Evolutionary conservation across 2,888 invertebrate species (phyloP).

Genomic region (Metopia argyrocephala): DNA sequence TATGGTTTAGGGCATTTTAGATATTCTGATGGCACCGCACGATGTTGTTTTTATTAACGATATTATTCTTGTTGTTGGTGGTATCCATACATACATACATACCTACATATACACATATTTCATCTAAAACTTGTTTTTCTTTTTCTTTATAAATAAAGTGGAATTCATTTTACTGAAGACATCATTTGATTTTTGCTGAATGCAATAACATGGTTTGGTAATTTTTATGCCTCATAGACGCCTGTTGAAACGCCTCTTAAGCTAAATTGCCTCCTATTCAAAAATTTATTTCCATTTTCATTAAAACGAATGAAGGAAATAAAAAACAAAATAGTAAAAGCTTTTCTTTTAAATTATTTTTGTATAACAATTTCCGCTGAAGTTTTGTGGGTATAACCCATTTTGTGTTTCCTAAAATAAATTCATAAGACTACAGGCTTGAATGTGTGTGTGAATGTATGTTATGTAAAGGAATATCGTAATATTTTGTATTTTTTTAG

Average conservation of each 20-base stretch:
- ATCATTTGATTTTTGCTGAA: constrained; percentile 66
- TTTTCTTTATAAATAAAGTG: constrained; percentile 29
- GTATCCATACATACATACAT: not conserved
- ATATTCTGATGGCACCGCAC: constrained; percentile 29
- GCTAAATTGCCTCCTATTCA: constrained; percentile 36
- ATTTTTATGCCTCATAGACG: constrained; percentile 76
- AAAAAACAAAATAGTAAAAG: not conserved
- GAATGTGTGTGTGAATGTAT: not conserved
- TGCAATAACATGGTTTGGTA: constrained; percentile 77
- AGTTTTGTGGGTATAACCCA: constrained; percentile 26
- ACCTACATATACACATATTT: constrained; percentile 8
- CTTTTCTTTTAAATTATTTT: not conserved
- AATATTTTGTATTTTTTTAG: not conserved
- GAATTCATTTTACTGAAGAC: constrained; percentile 19
- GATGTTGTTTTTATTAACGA: not conserved
- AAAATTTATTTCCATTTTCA: constrained; percentile 29
- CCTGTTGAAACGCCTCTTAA: constrained; percentile 69
- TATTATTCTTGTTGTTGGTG: not conserved
- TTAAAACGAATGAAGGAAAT: not conserved
- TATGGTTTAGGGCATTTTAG: constrained; percentile 32
- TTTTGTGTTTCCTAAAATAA: constrained; percentile 31
- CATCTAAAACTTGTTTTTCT: constrained; percentile 48
- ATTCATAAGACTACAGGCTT: not conserved
- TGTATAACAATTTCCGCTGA: no score
- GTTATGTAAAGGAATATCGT: not conserved